phyloP scores from a whole-genome alignment of 1,140 invertebrate genomes.

The Penaeus vannamei region DNA sequence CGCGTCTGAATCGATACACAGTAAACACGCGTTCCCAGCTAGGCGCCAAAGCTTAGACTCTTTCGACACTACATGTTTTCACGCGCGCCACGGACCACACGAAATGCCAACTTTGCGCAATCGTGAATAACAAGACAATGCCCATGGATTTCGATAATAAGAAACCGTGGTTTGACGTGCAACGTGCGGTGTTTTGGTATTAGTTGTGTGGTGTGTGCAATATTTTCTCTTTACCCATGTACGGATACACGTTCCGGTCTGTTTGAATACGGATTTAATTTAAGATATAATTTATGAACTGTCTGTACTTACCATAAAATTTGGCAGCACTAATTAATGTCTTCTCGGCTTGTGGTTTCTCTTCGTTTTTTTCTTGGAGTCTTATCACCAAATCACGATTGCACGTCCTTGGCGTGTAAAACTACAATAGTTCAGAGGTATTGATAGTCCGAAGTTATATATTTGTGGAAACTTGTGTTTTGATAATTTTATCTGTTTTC shows the following conservation, averaged over 20 bases:
- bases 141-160: no score
- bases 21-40: conserved; percentile 62
- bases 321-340: conserved; percentile 41
- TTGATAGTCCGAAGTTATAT: no score
- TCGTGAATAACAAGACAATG: no score
- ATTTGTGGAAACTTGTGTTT: no score
- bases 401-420: conserved; percentile 30
- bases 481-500: conserved; percentile 44
- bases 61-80: conserved; percentile 56
- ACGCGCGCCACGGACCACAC: conserved; percentile 42
- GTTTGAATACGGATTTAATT: background rate
- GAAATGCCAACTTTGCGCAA: no score
- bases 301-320: conserved; percentile 61
- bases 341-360: conserved; percentile 42
- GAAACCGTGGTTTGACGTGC: no score
- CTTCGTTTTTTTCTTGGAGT: conserved; percentile 11
- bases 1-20: conserved; percentile 56
- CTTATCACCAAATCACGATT: conserved; percentile 62
- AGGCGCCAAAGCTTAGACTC: conserved; percentile 62
- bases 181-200: no score
- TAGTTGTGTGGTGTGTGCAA: no score
- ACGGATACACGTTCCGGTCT: no score
- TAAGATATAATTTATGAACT: background rate
- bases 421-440: no score
- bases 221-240: no score